These are phyloP conservation scores for Nerophis ophidion DNA, from an alignment of 2,113 vertebrate species.

Conservation along the genomic window DNA sequence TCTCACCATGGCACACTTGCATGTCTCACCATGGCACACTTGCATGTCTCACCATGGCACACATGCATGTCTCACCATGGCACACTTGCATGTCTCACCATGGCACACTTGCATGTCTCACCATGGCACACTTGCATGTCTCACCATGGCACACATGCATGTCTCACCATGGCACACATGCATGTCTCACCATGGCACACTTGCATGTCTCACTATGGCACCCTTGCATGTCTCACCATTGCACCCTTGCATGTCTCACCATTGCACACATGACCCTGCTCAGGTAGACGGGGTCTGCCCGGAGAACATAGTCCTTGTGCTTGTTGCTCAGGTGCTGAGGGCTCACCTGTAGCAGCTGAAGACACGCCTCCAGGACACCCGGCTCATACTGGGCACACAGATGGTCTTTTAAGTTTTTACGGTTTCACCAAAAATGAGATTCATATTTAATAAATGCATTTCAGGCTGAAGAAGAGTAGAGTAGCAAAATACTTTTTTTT, in stretches of 20 bases:
- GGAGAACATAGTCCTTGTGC: constrained; percentile 33
- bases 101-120: constrained; percentile 52
- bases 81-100: constrained; percentile 44
- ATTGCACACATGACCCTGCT: constrained; percentile 59
- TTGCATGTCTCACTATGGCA: constrained; percentile 50
- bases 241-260: constrained; percentile 38
- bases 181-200: no score
- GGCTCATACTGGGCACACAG: constrained; percentile 48
- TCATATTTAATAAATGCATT: no score
- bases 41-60: constrained; percentile 54
- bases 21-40: constrained; percentile 57
- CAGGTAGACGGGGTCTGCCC: constrained; percentile 54
- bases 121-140: constrained; percentile 6
- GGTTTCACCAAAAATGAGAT: no score
- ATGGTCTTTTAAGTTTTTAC: background rate
- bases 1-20: constrained; percentile 1
- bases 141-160: constrained; percentile 59
- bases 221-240: no score
- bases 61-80: no score
- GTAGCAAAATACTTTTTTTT: no score
- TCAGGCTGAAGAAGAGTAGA: no score
- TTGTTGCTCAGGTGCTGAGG: constrained; percentile 37
- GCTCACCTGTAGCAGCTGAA: constrained; percentile 53
- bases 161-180: constrained; percentile 60
- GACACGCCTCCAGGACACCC: constrained; percentile 54